These are phyloP conservation scores for Lophius americanus DNA, from an alignment of 2,797 vertebrate genomes.

Conservation along the genomic window DNA sequence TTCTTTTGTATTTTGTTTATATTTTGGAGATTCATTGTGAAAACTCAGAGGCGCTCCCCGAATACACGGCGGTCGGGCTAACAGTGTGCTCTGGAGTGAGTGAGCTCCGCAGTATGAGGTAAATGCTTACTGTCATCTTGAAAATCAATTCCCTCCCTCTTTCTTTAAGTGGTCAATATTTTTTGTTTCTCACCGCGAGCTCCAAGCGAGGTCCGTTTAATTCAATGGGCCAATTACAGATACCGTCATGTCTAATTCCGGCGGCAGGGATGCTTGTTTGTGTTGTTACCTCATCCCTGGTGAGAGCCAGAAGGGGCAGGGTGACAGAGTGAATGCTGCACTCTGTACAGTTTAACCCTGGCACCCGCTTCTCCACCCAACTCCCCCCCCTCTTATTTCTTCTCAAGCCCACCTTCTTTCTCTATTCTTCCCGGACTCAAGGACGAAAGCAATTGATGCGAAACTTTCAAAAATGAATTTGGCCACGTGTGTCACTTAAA, in stretches of 20 bases:
- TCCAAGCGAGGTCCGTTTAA: slow-evolving; percentile 87
- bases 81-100: slow-evolving; percentile 62
- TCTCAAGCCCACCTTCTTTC: slow-evolving; percentile 56
- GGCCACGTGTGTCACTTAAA: slow-evolving; percentile 86
- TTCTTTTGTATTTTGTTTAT: slow-evolving; percentile 3
- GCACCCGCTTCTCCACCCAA: slow-evolving; percentile 38
- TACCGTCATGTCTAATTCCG: slow-evolving; percentile 92
- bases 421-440: slow-evolving; percentile 89
- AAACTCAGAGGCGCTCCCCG: slow-evolving; percentile 10
- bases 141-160: slow-evolving; percentile 92
- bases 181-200: slow-evolving; percentile 87
- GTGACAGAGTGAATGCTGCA: slow-evolving; percentile 39
- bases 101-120: slow-evolving; percentile 81
- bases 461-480: slow-evolving; percentile 98
- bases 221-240: slow-evolving; percentile 96
- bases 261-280: slow-evolving; percentile 85
- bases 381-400: slow-evolving; percentile 34
- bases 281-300: slow-evolving; percentile 91
- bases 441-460: slow-evolving; percentile 93
- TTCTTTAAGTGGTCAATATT: slow-evolving; percentile 98
- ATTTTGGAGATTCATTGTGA: slow-evolving; percentile 15
- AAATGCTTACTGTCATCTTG: slow-evolving; percentile 83
- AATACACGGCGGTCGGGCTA: slow-evolving; percentile 29
- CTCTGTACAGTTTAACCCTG: slow-evolving; percentile 61
- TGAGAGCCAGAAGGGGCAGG: slow-evolving; percentile 41